phyloP scores from a whole-genome alignment of 2,797 vertebrate species.

The Petrocephalus sullivani region DNA sequence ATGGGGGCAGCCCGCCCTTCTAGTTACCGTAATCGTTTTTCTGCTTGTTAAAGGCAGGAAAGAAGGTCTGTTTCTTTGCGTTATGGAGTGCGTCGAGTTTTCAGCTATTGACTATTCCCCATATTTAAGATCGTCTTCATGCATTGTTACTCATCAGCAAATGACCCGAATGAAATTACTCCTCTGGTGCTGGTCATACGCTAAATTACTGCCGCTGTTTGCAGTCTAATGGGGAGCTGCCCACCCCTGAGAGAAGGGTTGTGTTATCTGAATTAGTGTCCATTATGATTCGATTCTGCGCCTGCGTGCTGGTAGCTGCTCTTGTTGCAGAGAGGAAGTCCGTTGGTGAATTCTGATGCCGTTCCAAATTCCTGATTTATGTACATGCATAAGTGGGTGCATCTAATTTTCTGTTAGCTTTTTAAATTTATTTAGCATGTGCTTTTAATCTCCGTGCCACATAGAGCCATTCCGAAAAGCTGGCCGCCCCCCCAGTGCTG shows the following conservation, averaged over 20 bases:
- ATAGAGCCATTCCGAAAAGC: background rate
- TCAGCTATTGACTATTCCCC: background rate
- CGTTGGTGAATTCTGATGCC: background rate
- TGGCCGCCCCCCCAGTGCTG: background rate
- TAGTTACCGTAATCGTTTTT: background rate
- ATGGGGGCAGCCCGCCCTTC: background rate
- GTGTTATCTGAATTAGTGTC: background rate
- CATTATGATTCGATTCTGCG: background rate
- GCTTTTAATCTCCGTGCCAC: background rate
- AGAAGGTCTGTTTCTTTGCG: background rate
- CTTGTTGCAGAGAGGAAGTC: background rate
- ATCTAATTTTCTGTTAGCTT: background rate
- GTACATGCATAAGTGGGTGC: background rate
- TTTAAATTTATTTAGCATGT: slow-evolving; percentile 3
- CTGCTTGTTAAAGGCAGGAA: background rate
- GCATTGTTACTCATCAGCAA: slow-evolving; percentile 1
- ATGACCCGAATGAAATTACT: slow-evolving; percentile 6
- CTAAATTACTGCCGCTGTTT: slow-evolving; percentile 3
- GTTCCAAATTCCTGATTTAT: background rate
- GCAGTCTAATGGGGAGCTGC: background rate
- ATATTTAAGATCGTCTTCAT: background rate
- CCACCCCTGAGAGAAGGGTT: background rate
- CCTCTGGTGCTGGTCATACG: background rate
- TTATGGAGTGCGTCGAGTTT: background rate
- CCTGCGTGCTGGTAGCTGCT: background rate